Base-by-base conservation (phyloP, 2,113 vertebrate genomes). In the Caracal caracal region DNA sequence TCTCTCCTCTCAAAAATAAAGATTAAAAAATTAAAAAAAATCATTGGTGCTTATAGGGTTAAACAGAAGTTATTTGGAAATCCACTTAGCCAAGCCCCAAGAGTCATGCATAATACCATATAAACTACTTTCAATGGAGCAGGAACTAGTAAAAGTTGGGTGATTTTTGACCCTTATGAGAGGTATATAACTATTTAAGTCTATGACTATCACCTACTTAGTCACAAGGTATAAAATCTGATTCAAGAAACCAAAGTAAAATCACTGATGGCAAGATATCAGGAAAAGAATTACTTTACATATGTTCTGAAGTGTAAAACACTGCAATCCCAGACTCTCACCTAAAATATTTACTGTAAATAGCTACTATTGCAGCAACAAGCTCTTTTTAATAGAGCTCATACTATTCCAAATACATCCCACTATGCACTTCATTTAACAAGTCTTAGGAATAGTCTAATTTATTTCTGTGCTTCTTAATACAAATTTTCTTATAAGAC, bases 381-480 rank as follows among this genome's bases (percentile, higher is more conserved):
- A 59, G 2, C 47, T 80, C 33, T 65, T 86, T 68, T 94, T 66
- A 93, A 79, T 68, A 84, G 10, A 87, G n/a, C 33, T 94, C 33
- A 53, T 33, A n/a, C 12, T 81, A 68, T 22, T 26, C 12, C n/a
- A 68, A 9, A 51, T 61, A 85, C 10, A 73, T 10, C 19, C 71
- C 80, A 83, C 3, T 47, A 89, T 82, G 4, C 16, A 56, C 37
- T 93, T 95, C 37, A 86, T 92, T 95, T 80, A 20, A 37, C 20
- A 51, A 47, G 5, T 86, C 6, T 53, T 83, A 87, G 19, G 3
- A 70, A 88, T 30, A 33, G 6, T 24, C 47, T 90, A 61, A 63
- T 95, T 83, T 70, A 53, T 93, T 95, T 33, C 22, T 91, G 11
- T 76, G 28, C 3, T 84, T 65, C 91, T 85, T 71, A 93, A 81